Conservation (phyloP, 2,113 vertebrate species). For the Apteryx mantelli region DNA sequence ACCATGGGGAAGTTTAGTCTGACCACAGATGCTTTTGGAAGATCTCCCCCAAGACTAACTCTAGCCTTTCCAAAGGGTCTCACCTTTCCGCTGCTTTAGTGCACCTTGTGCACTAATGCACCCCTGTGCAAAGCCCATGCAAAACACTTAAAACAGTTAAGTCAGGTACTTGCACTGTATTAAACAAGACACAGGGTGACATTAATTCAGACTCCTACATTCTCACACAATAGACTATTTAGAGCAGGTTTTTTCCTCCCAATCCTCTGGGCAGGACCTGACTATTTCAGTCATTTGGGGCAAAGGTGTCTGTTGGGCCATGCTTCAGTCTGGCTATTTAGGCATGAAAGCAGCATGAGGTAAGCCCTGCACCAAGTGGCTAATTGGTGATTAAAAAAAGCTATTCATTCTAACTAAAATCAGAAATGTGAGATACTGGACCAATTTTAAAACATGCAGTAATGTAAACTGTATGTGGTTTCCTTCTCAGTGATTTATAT, state of each 20-base stretch:
- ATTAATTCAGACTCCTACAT: fast-evolving
- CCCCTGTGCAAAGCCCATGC: fast-evolving
- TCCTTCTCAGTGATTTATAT: background rate
- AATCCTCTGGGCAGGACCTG: background rate
- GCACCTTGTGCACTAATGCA: background rate
- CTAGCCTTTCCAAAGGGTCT: background rate
- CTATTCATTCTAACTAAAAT: background rate
- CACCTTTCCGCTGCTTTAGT: background rate
- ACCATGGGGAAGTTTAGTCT: background rate
- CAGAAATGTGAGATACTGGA: background rate
- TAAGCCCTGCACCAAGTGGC: background rate
- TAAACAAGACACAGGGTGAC: background rate
- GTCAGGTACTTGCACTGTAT: background rate
- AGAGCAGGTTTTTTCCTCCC: background rate
- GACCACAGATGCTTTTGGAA: background rate
- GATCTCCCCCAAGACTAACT: background rate
- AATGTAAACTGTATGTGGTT: background rate
- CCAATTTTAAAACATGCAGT: background rate
- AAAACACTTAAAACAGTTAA: background rate
- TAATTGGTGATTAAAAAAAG: background rate
- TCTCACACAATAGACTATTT: background rate
- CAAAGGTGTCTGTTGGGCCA: background rate
- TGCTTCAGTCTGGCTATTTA: background rate
- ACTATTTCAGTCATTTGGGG: background rate
- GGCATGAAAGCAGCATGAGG: background rate